Evolutionary conservation across 2,113 vertebrate species (phyloP), one percentile per base, ranked within the genome.

Genomic region (Sturnus vulgaris): DNA sequence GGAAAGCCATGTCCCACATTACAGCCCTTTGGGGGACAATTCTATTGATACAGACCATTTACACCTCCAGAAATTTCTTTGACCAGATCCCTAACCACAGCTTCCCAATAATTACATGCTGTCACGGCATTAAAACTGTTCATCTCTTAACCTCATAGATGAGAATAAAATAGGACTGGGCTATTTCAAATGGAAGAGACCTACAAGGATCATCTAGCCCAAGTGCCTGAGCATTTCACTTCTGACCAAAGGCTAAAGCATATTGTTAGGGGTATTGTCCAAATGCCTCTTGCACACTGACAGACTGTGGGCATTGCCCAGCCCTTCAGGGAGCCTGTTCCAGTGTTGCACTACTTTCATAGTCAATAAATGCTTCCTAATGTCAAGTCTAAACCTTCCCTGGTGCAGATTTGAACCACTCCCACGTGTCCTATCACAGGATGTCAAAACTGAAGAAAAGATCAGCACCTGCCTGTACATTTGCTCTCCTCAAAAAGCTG

Each of bases 161-260:
- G 10, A 66, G 19, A n/a, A 79, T 2, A 42, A 28, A 42, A 42
- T 3, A 53, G 25, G 23, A 24, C 10, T 28, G 25, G 31, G 33
- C 13, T 55, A 19, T 72, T 49, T 70, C 61, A 53, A n/a, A 59
- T 33, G 39, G 22, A 64, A 73, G 30, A 5, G 9, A 64, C 21
- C 17, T 31, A 46, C 7, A 82, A 7, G 0, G 1, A 57, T 11
- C 16, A 16, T 8, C 37, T 10, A 46, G 12, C 35, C 17, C 42
- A 64, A 14, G 14, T n/a, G 7, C 17, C n/a, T 64, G 21, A 64
- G 8, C 10, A 52, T 14, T 76, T 63, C 7, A n/a, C 10, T 10
- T n/a, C 20, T 87, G 49, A 82, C 8, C 27, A 77, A 40, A 82
- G 11, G 44, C 3, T 76, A 40, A 69, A 40, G 44, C 17, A 6